phyloP scores from a whole-genome alignment of 2,113 vertebrate species.

The Polypterus senegalus region DNA sequence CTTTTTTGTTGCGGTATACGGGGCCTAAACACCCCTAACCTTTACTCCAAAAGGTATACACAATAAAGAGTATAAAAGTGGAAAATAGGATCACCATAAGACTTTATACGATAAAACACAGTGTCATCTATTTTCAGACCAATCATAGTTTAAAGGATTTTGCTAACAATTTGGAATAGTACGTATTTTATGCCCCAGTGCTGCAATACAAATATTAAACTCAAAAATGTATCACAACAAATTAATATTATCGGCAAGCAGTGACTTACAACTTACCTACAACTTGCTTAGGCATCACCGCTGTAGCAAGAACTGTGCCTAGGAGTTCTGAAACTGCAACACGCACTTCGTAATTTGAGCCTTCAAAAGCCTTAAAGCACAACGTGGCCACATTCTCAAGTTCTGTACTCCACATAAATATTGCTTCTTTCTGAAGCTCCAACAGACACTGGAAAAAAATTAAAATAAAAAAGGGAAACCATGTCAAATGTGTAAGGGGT shows the following conservation, averaged over 20 bases:
- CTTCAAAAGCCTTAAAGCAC: constrained; percentile 87
- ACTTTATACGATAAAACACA: too few relatives aligned
- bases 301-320: constrained; percentile 71
- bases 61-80: too few relatives aligned
- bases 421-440: constrained; percentile 81
- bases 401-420: constrained; percentile 80
- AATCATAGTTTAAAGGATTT: too few relatives aligned
- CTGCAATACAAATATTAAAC: not conserved
- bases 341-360: constrained; percentile 73
- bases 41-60: too few relatives aligned
- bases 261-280: constrained; percentile 41
- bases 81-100: too few relatives aligned
- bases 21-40: too few relatives aligned
- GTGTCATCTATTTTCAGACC: too few relatives aligned
- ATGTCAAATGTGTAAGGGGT: too few relatives aligned
- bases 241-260: not conserved
- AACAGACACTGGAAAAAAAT: constrained; percentile 64
- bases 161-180: too few relatives aligned
- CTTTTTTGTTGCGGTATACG: too few relatives aligned
- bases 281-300: constrained; percentile 51
- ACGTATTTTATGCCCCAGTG: too few relatives aligned
- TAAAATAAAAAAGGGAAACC: not conserved
- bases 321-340: constrained; percentile 71
- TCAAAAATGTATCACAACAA: not conserved
- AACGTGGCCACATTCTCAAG: constrained; percentile 76